phyloP scores from a whole-genome alignment of 2,113 vertebrate species.

The Phylloscopus trochilus region DNA sequence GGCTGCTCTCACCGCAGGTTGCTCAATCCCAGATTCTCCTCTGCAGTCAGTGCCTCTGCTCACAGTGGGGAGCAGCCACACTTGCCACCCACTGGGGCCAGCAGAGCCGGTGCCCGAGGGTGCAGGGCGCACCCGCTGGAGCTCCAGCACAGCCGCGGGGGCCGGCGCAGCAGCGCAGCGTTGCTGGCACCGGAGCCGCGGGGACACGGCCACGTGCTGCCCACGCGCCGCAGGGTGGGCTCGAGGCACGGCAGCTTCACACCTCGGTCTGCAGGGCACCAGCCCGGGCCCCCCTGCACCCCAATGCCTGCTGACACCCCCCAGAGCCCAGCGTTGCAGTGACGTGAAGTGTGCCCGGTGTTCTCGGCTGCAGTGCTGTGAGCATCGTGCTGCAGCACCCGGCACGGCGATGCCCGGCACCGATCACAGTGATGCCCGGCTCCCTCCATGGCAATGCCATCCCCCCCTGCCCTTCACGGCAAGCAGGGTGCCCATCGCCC shows the following conservation, averaged over 20 bases:
- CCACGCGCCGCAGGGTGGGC: neutral
- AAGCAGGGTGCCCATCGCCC: neutral
- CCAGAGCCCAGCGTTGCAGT: rapidly evolving
- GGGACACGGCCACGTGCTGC: neutral
- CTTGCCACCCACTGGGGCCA: rapidly evolving
- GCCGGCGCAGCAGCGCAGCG: rapidly evolving
- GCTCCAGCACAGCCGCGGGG: rapidly evolving
- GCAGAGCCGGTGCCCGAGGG: neutral
- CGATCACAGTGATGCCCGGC: neutral
- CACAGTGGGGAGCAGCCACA: neutral
- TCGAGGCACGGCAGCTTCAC: neutral
- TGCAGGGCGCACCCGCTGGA: rapidly evolving
- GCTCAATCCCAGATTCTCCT: neutral
- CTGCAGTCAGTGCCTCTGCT: neutral
- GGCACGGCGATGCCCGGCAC: neutral
- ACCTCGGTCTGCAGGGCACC: neutral
- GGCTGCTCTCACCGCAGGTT: rapidly evolving
- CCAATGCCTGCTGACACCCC: rapidly evolving
- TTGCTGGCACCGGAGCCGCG: neutral
- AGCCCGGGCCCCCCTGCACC: neutral
- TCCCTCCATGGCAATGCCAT: neutral
- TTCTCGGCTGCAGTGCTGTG: rapidly evolving
- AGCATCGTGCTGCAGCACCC: neutral
- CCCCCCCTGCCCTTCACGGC: neutral
- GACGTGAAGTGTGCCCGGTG: rapidly evolving